Percentiles rank a stretch among this genome's conserved stretches.
These are phyloP conservation scores for Procambarus clarkii DNA, from an alignment of 1,140 invertebrate genomes.

Conservation along the genomic window DNA sequence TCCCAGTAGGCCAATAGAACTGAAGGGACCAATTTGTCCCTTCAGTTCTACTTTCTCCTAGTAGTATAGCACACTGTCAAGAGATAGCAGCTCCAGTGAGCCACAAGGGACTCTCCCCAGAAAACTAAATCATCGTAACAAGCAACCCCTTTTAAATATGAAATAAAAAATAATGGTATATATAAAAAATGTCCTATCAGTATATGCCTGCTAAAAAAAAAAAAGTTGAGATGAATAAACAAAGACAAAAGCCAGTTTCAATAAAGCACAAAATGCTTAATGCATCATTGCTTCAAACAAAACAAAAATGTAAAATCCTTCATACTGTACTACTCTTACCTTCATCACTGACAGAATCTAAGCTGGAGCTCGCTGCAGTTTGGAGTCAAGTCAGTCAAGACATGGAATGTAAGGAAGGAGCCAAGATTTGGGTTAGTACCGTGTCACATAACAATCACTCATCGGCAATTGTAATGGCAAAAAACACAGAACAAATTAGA, in stretches of 20 bases:
- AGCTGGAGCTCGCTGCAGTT: slow-evolving; percentile 79
- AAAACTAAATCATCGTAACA: too few species aligned
- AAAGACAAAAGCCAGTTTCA: slow-evolving; percentile 1
- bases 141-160: too few species aligned
- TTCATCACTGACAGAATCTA: slow-evolving; percentile 81
- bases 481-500: neutral
- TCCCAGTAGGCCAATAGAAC: too few species aligned
- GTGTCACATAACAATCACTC: neutral
- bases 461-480: neutral
- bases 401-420: slow-evolving; percentile 67
- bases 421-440: neutral
- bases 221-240: neutral
- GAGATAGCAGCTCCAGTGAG: too few species aligned
- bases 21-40: too few species aligned
- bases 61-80: too few species aligned
- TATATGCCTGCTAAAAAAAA: too few species aligned
- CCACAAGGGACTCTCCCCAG: too few species aligned
- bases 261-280: neutral
- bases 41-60: too few species aligned
- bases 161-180: too few species aligned
- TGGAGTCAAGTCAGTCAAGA: slow-evolving; percentile 75
- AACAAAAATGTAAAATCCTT: neutral
- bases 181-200: too few species aligned
- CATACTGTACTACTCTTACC: slow-evolving; percentile 75
- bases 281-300: neutral